Conservation (phyloP, 2,888 invertebrate genomes). For the Syrphus vitripennis region DNA sequence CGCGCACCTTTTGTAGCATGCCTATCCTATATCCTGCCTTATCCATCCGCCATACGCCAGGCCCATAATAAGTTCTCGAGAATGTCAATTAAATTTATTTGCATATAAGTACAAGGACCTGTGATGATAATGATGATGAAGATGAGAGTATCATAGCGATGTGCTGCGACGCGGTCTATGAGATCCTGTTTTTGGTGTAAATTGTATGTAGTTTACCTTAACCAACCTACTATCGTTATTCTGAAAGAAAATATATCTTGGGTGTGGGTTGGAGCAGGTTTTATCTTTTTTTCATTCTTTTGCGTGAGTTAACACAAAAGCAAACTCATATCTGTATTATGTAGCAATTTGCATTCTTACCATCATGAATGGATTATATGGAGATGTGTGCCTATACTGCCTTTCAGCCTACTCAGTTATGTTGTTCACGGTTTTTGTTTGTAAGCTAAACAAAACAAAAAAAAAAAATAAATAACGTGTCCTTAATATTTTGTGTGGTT, state of each 20-base stretch:
- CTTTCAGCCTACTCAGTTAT: neutral
- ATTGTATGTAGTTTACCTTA: conserved; percentile 8
- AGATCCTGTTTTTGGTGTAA: conserved; percentile 55
- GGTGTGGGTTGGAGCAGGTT: neutral
- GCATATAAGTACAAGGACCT: conserved; percentile 69
- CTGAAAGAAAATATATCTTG: neutral
- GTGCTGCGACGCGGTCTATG: neutral
- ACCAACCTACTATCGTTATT: neutral
- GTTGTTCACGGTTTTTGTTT: neutral
- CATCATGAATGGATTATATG: conserved; percentile 43
- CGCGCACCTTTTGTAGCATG: neutral
- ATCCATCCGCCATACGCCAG: neutral
- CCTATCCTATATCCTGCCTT: neutral
- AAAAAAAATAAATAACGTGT: neutral
- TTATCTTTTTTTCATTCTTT: neutral
- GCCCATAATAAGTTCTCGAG: conserved; percentile 46
- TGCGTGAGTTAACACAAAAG: conserved; percentile 55
- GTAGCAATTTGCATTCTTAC: conserved; percentile 56
- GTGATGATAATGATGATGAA: conserved; percentile 62
- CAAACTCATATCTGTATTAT: conserved; percentile 48
- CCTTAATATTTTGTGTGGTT: conserved; percentile 3
- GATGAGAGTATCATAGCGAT: conserved; percentile 50
- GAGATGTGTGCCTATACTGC: conserved; percentile 15
- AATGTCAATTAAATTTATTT: conserved; percentile 71
- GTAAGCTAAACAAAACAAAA: too few species aligned